These are phyloP conservation scores for Spea multiplicata DNA, from an alignment of 2,113 vertebrate species.

Conservation along the genomic window DNA sequence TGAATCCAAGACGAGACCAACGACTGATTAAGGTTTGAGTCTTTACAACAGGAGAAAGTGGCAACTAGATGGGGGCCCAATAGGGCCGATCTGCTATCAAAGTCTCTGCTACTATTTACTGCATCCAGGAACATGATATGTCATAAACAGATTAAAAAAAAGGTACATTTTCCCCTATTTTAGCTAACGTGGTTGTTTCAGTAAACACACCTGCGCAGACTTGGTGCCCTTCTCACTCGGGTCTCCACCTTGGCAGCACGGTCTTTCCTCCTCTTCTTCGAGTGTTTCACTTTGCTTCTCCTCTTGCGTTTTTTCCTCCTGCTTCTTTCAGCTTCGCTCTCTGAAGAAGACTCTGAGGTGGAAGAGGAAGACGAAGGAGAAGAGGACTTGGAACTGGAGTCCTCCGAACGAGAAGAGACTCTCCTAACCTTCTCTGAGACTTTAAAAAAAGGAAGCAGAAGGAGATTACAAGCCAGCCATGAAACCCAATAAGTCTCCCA, in stretches of 20 bases:
- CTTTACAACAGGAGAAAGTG: no score
- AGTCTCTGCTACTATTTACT: no score
- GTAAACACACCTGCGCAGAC: slow-evolving; percentile 63
- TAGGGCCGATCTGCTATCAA: no score
- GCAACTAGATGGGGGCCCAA: no score
- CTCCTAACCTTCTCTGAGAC: slow-evolving; percentile 83
- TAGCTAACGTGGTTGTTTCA: no score
- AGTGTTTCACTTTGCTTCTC: slow-evolving; percentile 70
- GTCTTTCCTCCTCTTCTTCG: slow-evolving; percentile 74
- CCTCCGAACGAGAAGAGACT: slow-evolving; percentile 67
- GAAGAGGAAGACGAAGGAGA: slow-evolving; percentile 68
- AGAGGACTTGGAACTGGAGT: slow-evolving; percentile 64
- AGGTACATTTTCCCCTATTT: no score
- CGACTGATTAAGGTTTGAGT: no score
- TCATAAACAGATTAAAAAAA: no score
- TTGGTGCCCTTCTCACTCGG: slow-evolving; percentile 54
- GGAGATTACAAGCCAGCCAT: neutral
- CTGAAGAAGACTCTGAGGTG: slow-evolving; percentile 70
- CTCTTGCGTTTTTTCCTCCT: slow-evolving; percentile 73
- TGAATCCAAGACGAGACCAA: no score
- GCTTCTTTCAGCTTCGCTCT: slow-evolving; percentile 74
- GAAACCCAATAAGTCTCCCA: neutral
- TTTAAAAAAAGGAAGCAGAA: slow-evolving; percentile 53
- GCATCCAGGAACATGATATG: no score
- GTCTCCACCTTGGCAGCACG: slow-evolving; percentile 64